Base-by-base conservation (phyloP, 2,888 invertebrate species). In the Troides helena region DNA sequence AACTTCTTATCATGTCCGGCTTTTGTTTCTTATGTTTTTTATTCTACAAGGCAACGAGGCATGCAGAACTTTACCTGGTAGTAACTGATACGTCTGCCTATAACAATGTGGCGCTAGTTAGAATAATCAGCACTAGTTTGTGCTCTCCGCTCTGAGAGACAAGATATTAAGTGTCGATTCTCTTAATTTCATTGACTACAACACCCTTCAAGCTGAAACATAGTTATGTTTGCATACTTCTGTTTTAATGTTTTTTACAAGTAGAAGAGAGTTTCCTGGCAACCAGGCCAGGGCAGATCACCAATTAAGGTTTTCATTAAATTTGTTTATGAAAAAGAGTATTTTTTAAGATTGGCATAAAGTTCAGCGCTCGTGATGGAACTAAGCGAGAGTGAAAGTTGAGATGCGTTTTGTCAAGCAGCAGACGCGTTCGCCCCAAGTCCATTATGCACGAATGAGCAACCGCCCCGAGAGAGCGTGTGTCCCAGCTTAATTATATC, bases 361-460 rank as follows among this genome's bases (percentile, higher is more conserved):
- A 64, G 30, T 65, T 65, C n/a, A n/a, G n/a, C 30, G 62, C 71
- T 68, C 72, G 69, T 69, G 70, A 71, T 84, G 84, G 87, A 88
- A 87, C 78, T 75, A 72, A 84, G 78, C 80, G 89, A 91, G 84
- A 92, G 92, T 92, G 92, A 92, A 92, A 92, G 92, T 91, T 77
- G 81, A 81, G 80, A 85, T 85, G 87, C 88, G 87, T 90, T 92
- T 91, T 90, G 90, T 90, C 90, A 90, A 87, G 87, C 87, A 83
- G 86, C 87, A 85, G 88, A 78, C 85, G 85, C 84, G 82, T 75
- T 85, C 82, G 85, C 89, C 83, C 86, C 80, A 82, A 87, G 88
- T 85, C 88, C 89, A 92, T 92, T 92, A 92, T 89, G 90, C 91
- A 91, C 91, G 90, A 92, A 90, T 90, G 88, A 92, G 82, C 89